Percentiles rank a stretch among this genome's conserved stretches.
These are phyloP conservation scores for Aldrovandia affinis DNA, from an alignment of 2,797 vertebrate species.

Conservation along the genomic window DNA sequence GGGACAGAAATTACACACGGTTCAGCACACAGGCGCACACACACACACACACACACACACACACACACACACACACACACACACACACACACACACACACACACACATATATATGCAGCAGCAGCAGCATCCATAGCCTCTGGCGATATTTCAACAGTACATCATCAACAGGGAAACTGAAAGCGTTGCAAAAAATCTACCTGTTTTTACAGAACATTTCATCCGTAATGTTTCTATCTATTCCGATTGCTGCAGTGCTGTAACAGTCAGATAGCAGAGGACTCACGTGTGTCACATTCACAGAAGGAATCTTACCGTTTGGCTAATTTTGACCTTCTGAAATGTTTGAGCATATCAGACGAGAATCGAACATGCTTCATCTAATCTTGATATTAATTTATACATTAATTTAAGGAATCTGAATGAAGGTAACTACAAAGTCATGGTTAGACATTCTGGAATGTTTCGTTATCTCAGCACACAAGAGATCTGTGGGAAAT, in stretches of 20 bases:
- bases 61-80: no score
- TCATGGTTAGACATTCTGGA: not conserved
- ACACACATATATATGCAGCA: not conserved
- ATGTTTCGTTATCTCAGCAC: not conserved
- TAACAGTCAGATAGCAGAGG: not conserved
- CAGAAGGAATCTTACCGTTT: not conserved
- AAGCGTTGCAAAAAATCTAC: not conserved
- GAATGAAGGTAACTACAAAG: not conserved
- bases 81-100: not conserved
- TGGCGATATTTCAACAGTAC: not conserved
- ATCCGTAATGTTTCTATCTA: not conserved
- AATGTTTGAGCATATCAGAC: not conserved
- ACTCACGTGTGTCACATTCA: not conserved
- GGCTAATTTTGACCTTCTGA: not conserved
- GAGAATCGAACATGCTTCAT: not conserved
- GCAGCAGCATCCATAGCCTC: not conserved
- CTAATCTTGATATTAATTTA: not conserved
- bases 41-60: no score
- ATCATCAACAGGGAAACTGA: not conserved
- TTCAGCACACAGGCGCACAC: no score
- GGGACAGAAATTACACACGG: no score
- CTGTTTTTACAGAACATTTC: not conserved
- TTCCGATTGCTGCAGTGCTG: not conserved
- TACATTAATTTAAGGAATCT: not conserved
- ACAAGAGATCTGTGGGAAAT: not conserved